Evolutionary conservation across 2,888 invertebrate genomes (phyloP), one percentile per base, ranked within the genome.

Genomic region (Melanophora roralis): DNA sequence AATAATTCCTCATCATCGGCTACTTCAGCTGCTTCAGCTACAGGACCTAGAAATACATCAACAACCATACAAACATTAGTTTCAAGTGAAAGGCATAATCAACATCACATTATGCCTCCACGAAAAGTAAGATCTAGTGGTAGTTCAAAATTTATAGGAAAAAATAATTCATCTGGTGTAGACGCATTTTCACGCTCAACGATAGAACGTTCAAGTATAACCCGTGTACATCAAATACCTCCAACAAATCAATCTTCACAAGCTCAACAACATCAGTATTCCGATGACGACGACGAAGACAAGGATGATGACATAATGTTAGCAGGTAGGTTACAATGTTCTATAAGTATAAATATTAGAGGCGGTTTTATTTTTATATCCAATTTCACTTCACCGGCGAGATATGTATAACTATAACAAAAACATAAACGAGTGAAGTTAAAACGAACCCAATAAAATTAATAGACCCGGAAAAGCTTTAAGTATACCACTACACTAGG

Each of bases 301-400:
- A 62, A 69, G 43, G 76, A 69, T 64, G 88, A 87, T 62, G 89
- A 89, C 71, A 85, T 88, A 83, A 85, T 84, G 81, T 75, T 86
- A 79, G 62, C 86, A 80, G 86, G 84, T 78, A 81, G n/a, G n/a
- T n/a, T n/a, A n/a, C n/a, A n/a, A n/a, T n/a, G n/a, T n/a, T n/a
- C n/a, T n/a, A n/a, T n/a, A n/a, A n/a, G n/a, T n/a, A n/a, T n/a
- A n/a, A n/a, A n/a, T n/a, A n/a, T n/a, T n/a, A n/a, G n/a, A n/a
- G n/a, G n/a, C n/a, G n/a, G n/a, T n/a, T n/a, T n/a, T n/a, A n/a
- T n/a, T n/a, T n/a, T n/a, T n/a, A n/a, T n/a, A n/a, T n/a, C n/a
- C n/a, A n/a, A n/a, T n/a, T n/a, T n/a, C n/a, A n/a, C n/a, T n/a
- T n/a, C n/a, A n/a, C n/a, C n/a, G n/a, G n/a, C n/a, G n/a, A n/a